Evolutionary conservation across 2,113 vertebrate genomes (phyloP).

Genomic region (Rhineura floridana): DNA sequence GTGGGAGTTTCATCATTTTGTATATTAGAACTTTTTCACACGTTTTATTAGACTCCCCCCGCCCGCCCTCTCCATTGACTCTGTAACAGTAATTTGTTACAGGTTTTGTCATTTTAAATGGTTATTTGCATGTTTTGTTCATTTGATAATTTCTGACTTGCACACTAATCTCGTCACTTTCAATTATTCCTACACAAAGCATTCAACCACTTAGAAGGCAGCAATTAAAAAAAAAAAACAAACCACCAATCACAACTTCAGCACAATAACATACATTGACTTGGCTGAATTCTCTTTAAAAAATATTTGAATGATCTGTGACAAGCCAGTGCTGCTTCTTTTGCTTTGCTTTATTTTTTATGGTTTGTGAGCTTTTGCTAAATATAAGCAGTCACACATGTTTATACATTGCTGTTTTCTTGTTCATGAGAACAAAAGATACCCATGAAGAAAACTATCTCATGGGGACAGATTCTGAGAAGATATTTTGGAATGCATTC

Average conservation of each 20-base stretch:
- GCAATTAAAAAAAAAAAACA: neutral
- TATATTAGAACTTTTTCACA: neutral
- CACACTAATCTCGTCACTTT: constrained; percentile 40
- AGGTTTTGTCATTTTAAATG: constrained; percentile 31
- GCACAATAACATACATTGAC: constrained; percentile 14
- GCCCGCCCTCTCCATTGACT: neutral
- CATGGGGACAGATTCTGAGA: constrained; percentile 11
- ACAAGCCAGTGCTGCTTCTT: constrained; percentile 18
- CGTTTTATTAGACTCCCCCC: neutral
- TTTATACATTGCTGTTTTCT: constrained; percentile 21
- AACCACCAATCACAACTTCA: neutral
- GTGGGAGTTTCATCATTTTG: neutral
- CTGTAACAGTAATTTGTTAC: constrained; percentile 12
- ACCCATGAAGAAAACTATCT: constrained; percentile 36
- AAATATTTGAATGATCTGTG: constrained; percentile 28
- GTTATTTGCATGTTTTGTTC: constrained; percentile 50
- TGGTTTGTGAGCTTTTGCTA: constrained; percentile 42
- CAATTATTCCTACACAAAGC: constrained; percentile 53
- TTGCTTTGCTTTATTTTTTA: no score
- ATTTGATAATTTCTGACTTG: constrained; percentile 27
- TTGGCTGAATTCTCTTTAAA: neutral
- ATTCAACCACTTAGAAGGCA: constrained; percentile 31
- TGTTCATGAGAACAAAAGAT: constrained; percentile 46
- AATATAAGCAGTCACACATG: constrained; percentile 28
- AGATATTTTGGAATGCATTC: neutral